Evolutionary conservation across 2,888 invertebrate genomes (phyloP), one percentile per base, ranked within the genome.

Genomic region (Xanthia togata): DNA sequence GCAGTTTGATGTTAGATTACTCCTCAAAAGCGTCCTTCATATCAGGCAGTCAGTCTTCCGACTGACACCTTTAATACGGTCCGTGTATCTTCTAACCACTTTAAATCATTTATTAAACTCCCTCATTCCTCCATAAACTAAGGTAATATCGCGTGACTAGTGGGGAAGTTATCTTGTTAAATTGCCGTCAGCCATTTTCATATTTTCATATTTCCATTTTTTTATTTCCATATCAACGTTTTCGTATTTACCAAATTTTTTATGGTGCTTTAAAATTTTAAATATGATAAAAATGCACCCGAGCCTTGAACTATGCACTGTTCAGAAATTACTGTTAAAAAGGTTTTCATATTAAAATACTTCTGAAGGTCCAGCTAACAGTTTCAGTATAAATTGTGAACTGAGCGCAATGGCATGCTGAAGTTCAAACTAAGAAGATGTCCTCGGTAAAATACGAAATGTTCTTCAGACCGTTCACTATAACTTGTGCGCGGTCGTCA

Each of bases 111-210:
- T 26, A 23, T 31, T 57, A 2, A 81, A 41, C 64, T 63, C 55
- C 76, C 35, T 47, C 38, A 14, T 62, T 41, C n/a, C 26, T 62
- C 14, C 20, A n/a, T 80, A 60, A 57, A 84, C 26, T 79, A 57
- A 41, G 23, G 23, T 50, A 14, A 60, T 47, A 65, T 84, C n/a
- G 81, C 79, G 81, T 80, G 84, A 55, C 59, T 20, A 84, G 4
- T 38, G 41, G 26, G 12, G 79, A 57, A 50, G 41, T 41, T 35
- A 35, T 63, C 70, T 57, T 84, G 57, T 63, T 44, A 69, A 63
- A 79, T 69, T 50, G 31, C 63, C 84, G 17, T 44, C 50, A 41
- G 23, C 79, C n/a, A 57, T 41, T 67, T 20, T 53, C 17, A 83
- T n/a, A n/a, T 70, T 65, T 57, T 64, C 53, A 79, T 53, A 38